Base-by-base conservation (phyloP, 2,888 invertebrate genomes). In the Mimas tiliae region DNA sequence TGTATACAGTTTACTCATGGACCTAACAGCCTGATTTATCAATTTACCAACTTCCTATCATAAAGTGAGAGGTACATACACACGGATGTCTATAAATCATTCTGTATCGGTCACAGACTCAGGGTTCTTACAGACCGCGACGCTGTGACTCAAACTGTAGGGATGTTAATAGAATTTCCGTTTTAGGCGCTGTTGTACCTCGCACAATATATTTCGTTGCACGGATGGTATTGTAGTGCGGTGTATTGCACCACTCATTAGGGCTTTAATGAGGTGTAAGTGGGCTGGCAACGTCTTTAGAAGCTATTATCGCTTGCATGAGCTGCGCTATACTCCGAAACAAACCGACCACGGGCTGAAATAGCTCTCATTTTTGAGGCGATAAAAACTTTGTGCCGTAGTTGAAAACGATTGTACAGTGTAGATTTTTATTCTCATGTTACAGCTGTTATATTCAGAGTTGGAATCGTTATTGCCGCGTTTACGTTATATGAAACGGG, bases 211-310 rank as follows among this genome's bases (percentile, higher is more conserved):
- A 16, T 55, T 55, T 34, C 16, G 38, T 16, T n/a, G 55, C 11
- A 16, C 34, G 11, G 38, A 14, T 14, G 52, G 38, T 34, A 27
- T 48, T 34, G 47, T 50, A 48, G 33, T 50, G 50, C 48, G 34
- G 38, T 51, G 63, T 38, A 51, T 64, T 64, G 38, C 42, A 42
- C 58, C 42, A 42, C 58, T 58, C 58, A 58, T 58, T 58, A 58
- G 58, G 42, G 19, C 58, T 42, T 58, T 58, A 58, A 42, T 58
- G 58, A 19, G 42, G 58, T 58, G 58, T 58, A 58, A 58, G 58
- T 58, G 58, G 58, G 19, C 58, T 55, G 38, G 58, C 42, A 58
- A 58, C 19, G 58, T 58, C 58, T 58, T 58, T 42, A 58, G 42
- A 19, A 42, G 42, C 58, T 21, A 58, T 58, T 58, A 58, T 19